Base-by-base conservation (phyloP, 2,113 vertebrate genomes). In the Pogonocichla stellata region DNA sequence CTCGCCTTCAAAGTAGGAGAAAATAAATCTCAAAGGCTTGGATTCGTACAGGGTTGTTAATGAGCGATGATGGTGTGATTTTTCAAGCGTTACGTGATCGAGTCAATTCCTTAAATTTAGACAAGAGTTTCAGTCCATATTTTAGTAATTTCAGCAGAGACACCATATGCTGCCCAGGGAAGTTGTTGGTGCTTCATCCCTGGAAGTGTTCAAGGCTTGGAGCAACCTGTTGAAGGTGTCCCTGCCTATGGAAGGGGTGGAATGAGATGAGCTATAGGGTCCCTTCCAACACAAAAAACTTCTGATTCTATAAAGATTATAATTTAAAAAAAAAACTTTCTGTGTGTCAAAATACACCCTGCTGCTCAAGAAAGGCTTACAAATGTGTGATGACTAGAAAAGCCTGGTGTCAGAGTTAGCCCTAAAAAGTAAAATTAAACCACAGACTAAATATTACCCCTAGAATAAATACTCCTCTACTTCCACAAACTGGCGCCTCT, bases 21-120 rank as follows among this genome's bases (percentile, higher is more conserved):
- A 96, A 93, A 98, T 97, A 97, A 97, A 98, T 98, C 93, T 94
- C 51, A 9, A 88, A 86, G 64, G 88, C 93, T 97, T 92, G 91
- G 85, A 90, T 96, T 82, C 70, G 70, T 75, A 20, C 79, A 15
- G 74, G 78, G 53, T 62, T 92, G 69, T 84, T 97, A 95, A 98
- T 87, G 97, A 97, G 92, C 28, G 78, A 97, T 58, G 77, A 74
- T 58, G 48, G 77, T 82, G 78, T 47, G 96, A 94, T 98, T 93
- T 96, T 88, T 97, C 88, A 96, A 95, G 95, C 90, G 90, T 74
- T 73, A 31, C 12, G 1, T 95, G 90, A 94, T 50, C 45, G 20
- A 94, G 78, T 89, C 89, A 91, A 56, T 96, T 93, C 93, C 74
- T 91, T 93, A 94, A 92, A 95, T 96, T 87, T 90, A 94, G 74